Evolutionary conservation across 2,888 invertebrate genomes (phyloP).

Genomic region (Clistopyga incitator): DNA sequence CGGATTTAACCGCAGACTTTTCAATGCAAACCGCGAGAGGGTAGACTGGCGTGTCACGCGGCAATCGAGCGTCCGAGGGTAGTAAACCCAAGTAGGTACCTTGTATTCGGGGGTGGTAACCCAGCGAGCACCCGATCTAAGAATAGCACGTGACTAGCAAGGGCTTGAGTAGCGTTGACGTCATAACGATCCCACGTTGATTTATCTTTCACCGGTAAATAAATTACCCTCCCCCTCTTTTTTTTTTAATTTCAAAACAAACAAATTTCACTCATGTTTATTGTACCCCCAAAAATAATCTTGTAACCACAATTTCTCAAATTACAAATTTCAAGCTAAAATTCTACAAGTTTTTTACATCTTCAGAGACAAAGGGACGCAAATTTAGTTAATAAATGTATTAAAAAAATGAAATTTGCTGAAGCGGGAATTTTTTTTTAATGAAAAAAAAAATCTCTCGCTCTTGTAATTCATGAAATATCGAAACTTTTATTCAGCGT

Average conservation of each 20-base stretch:
- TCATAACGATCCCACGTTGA: conserved; percentile 17
- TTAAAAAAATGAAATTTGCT: neutral
- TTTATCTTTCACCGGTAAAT: conserved; percentile 6
- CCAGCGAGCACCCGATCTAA: conserved; percentile 27
- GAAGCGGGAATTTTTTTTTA: neutral
- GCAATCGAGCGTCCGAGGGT: conserved; percentile 28
- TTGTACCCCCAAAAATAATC: too few relatives aligned
- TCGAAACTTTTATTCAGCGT: conserved; percentile 10
- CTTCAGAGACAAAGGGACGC: neutral
- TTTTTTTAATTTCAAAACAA: too few relatives aligned
- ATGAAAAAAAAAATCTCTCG: neutral
- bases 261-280: too few relatives aligned
- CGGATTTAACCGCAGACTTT: conserved; percentile 2
- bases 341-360: neutral
- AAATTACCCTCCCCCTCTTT: too few relatives aligned
- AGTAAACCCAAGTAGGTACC: conserved; percentile 32
- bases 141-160: conserved; percentile 18
- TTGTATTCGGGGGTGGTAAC: conserved; percentile 41
- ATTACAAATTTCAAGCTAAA: too few relatives aligned
- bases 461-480: conserved; percentile 1
- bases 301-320: too few relatives aligned
- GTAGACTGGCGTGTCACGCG: conserved; percentile 28
- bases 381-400: neutral
- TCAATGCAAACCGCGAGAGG: neutral
- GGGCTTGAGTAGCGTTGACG: conserved; percentile 6